Base-by-base conservation (phyloP, 1,140 invertebrate genomes). In the Bombus haemorrhoidalis region DNA sequence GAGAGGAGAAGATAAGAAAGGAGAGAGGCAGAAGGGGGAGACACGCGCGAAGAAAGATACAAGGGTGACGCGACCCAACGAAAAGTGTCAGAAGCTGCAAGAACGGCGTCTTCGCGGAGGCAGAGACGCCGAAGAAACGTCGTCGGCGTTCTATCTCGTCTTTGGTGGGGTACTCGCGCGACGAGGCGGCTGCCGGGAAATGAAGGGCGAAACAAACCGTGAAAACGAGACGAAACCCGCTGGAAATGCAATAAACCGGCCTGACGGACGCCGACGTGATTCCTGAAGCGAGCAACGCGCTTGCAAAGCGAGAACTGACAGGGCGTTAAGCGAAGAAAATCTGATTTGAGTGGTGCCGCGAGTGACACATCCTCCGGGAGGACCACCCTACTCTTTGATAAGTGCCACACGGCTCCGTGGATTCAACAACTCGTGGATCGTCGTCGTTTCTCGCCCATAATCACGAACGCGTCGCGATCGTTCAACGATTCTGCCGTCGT, bases 191-290 rank as follows among this genome's bases (percentile, higher is more conserved):
- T 41, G 85, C 5, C 76, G 87, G 88, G 87, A 92, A 92, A 83
- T 68, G 90, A 92, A 90, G 90, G 88, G 87, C 88, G 92, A 94
- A 93, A 94, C 93, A 93, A 94, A 92, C 91, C 93, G 92, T 93
- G 92, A 94, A 94, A 94, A 93, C 91, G 89, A 93, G 93, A 92
- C 89, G 91, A 89, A 90, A 90, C 80, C 90, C 84, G 90, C 82
- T 85, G 89, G 87, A 93, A 93, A 94, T 91, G 92, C 93, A 93
- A 94, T 93, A 94, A 90, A 93, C 92, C 90, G 86, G 76, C 77
- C 89, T 90, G 92, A 92, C 91, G 86, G 88, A 91, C 90, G 88
- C 78, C 87, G 89, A 85, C 86, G 87, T 88, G 83, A 89, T 91
- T 93, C 91, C 88, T 89, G 89, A 87, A 80, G 81, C 89, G 85